Percentiles rank a stretch among this genome's conserved stretches.
Evolutionary conservation across 2,797 vertebrate species (phyloP).

Genomic region (Labroides dimidiatus): DNA sequence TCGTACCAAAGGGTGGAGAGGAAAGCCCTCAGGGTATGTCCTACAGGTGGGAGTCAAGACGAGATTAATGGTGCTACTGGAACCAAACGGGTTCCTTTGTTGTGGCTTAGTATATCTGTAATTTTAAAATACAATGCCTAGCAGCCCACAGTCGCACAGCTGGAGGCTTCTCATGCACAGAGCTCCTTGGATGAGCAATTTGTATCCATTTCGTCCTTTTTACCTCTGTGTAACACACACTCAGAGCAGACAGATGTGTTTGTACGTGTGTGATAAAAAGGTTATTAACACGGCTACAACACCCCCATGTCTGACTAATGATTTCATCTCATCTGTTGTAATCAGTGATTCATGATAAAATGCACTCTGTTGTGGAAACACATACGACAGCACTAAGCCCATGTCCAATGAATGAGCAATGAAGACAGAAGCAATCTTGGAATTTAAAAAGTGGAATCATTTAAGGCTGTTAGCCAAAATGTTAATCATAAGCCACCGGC

Average conservation of each 20-base stretch:
- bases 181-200: slow-evolving; percentile 44
- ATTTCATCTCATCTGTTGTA: slow-evolving; percentile 56
- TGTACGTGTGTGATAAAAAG: slow-evolving; percentile 42
- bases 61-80: slow-evolving; percentile 26
- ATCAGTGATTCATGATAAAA: slow-evolving; percentile 34
- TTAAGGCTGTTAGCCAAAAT: slow-evolving; percentile 11
- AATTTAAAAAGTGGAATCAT: not conserved
- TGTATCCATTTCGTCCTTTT: slow-evolving; percentile 46
- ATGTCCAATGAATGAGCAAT: slow-evolving; percentile 21
- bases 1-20: slow-evolving; percentile 42
- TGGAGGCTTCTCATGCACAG: slow-evolving; percentile 20
- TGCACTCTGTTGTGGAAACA: slow-evolving; percentile 29
- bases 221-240: slow-evolving; percentile 41
- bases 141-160: slow-evolving; percentile 30
- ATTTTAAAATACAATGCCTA: slow-evolving; percentile 35
- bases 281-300: slow-evolving; percentile 65
- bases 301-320: slow-evolving; percentile 61
- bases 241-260: slow-evolving; percentile 19
- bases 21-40: slow-evolving; percentile 34
- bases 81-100: slow-evolving; percentile 14
- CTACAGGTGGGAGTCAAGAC: slow-evolving; percentile 42
- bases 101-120: slow-evolving; percentile 30
- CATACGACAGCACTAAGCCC: slow-evolving; percentile 32
- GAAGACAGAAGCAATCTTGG: slow-evolving; percentile 13
- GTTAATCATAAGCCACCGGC: not conserved